These are phyloP conservation scores for Calliphora vomitoria DNA, from an alignment of 2,888 invertebrate species.

Conservation along the genomic window DNA sequence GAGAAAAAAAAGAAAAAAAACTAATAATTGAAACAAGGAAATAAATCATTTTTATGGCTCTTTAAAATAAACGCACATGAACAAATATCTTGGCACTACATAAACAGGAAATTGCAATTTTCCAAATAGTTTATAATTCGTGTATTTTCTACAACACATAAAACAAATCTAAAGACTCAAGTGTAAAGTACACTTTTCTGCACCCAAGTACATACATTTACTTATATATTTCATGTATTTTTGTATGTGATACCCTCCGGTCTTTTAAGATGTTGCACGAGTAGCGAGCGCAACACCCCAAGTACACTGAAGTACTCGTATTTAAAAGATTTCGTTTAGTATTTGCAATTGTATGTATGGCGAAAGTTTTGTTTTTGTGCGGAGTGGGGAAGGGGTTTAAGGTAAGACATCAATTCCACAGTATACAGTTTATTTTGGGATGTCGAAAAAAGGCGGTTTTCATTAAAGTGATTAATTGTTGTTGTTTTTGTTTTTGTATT, in stretches of 20 bases:
- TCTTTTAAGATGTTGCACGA: conserved; percentile 9
- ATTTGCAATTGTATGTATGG: conserved; percentile 6
- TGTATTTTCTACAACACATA: background rate
- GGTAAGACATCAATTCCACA: background rate
- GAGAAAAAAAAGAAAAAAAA: conserved; percentile 26
- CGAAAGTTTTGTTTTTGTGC: conserved; percentile 2
- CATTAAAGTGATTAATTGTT: conserved; percentile 57
- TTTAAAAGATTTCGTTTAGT: conserved; percentile 44
- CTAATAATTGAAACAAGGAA: conserved; percentile 22
- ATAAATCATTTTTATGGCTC: conserved; percentile 66
- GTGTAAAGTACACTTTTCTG: conserved; percentile 28
- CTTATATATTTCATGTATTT: background rate
- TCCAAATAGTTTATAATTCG: conserved; percentile 59
- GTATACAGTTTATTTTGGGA: conserved; percentile 25
- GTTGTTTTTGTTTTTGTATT: background rate
- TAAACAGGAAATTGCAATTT: conserved; percentile 71
- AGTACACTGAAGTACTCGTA: conserved; percentile 4
- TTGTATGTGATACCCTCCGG: background rate
- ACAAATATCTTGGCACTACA: conserved; percentile 9
- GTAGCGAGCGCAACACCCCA: conserved; percentile 1
- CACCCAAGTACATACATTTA: background rate
- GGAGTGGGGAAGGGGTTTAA: no score
- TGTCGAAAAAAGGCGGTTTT: conserved; percentile 32
- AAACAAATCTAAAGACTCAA: background rate
- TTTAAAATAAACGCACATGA: conserved; percentile 30